Evolutionary conservation across 2,888 invertebrate genomes (phyloP), one percentile per base, ranked within the genome.

Genomic region (Microdon myrmicae): DNA sequence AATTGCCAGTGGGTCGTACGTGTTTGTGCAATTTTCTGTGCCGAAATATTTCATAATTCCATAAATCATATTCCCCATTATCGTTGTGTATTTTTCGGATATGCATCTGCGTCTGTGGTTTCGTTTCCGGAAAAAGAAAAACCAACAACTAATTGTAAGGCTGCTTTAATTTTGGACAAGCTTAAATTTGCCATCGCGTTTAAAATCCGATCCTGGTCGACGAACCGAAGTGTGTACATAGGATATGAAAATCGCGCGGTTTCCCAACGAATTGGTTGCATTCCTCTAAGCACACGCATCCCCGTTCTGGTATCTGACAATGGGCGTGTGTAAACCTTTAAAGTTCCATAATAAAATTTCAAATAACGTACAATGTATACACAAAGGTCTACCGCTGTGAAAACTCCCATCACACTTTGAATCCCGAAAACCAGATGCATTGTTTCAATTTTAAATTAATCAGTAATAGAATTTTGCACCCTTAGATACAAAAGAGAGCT

Each of bases 391-490:
- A 31, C n/a, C 31, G 31, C 13, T 31, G 31, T 13, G 31, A 16
- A 31, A 31, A 31, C 16, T 31, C 16, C 16, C 13, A 31, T 31
- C 31, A 31, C 13, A 37, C n/a, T 22, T 20, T 14, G 9, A 35
- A 22, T 9, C 23, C 19, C n/a, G n/a, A n/a, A n/a, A 14, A 23
- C 10, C n/a, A 31, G 19, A 31, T 22, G 28, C 44, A 38, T 44
- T 13, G 26, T 45, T 44, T 32, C 44, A 51, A 58, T 58, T 45
- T 58, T 44, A 58, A 58, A 58, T 58, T 58, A 58, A 58, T 51
- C 51, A 51, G 39, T 32, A 32, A 31, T n/a, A n/a, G n/a, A n/a
- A n/a, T n/a, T 49, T 26, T 34, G 22, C 7, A 16, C 19, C 10
- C 19, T 31, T 17, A 3, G 25, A 9, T 4, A 1, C 22, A 9